Evolutionary conservation across 2,888 invertebrate species (phyloP).

Genomic region (Pelosia muscerda): DNA sequence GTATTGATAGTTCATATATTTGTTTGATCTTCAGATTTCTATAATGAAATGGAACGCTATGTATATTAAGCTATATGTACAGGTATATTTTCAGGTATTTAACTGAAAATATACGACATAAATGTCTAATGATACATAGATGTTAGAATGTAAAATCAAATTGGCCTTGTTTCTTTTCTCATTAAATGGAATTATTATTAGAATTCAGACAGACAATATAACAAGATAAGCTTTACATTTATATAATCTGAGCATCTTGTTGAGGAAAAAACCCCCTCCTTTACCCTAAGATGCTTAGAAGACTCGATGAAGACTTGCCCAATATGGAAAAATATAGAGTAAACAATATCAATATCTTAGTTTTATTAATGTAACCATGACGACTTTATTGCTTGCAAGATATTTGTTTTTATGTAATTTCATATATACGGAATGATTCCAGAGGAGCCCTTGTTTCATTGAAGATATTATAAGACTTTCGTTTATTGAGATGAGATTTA

Average conservation of each 20-base stretch:
- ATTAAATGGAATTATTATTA: too few relatives aligned
- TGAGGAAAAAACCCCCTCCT: neutral
- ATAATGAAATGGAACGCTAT: neutral
- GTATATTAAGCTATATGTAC: too few relatives aligned
- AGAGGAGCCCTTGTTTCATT: slow-evolving; percentile 14
- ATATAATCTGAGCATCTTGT: neutral
- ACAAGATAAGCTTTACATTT: neutral
- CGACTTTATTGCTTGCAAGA: slow-evolving; percentile 13
- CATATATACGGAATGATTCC: slow-evolving; percentile 17
- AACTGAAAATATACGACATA: too few relatives aligned
- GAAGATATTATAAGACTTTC: slow-evolving; percentile 18
- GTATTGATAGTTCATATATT: neutral
- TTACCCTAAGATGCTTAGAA: neutral
- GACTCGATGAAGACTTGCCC: neutral
- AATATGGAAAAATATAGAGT: neutral
- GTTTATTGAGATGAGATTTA: neutral
- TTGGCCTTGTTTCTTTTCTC: too few relatives aligned
- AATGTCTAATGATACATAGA: too few relatives aligned
- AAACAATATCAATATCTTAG: slow-evolving; percentile 2
- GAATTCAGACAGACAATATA: too few relatives aligned
- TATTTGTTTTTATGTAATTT: slow-evolving; percentile 25
- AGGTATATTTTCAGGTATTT: too few relatives aligned
- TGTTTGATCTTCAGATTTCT: neutral
- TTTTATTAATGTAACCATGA: slow-evolving; percentile 10
- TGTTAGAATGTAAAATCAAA: too few relatives aligned